Conservation (phyloP, 2,888 invertebrate species). For the Noctua fimbriata region DNA sequence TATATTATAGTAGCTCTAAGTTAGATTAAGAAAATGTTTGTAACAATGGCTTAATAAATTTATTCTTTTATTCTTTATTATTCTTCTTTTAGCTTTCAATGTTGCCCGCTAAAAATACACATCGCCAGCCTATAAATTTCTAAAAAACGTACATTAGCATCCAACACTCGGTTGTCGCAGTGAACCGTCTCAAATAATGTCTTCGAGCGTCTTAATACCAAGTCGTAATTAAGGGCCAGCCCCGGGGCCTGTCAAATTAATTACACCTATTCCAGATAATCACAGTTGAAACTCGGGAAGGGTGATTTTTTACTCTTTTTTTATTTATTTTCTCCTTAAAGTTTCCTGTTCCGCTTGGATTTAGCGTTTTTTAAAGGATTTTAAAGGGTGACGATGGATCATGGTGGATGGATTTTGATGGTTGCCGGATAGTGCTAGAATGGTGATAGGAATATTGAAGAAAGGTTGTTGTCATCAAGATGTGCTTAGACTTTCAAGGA, state of each 20-base stretch:
- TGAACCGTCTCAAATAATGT: conserved; percentile 62
- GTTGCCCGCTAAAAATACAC: not conserved
- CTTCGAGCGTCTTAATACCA: conserved; percentile 68
- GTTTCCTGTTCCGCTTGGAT: conserved; percentile 37
- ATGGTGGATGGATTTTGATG: not conserved
- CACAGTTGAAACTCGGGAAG: conserved; percentile 71
- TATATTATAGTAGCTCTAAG: no score
- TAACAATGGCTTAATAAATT: no score
- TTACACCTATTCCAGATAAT: conserved; percentile 77
- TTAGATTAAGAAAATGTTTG: no score
- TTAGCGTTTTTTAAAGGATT: conserved; percentile 17
- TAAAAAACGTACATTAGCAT: conserved; percentile 40
- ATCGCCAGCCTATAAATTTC: not conserved
- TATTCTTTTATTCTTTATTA: no score
- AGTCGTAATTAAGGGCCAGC: conserved; percentile 72
- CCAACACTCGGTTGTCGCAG: conserved; percentile 34
- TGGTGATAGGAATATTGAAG: not conserved
- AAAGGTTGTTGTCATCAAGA: not conserved
- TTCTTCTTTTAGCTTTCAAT: no score
- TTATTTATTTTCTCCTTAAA: conserved; percentile 48
- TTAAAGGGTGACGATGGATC: not conserved
- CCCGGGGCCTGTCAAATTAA: conserved; percentile 74
- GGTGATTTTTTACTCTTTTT: conserved; percentile 60
- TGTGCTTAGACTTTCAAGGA: no score
- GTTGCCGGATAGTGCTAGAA: not conserved